These are phyloP conservation scores for Aplysia californica DNA, from an alignment of 1,140 invertebrate species.

Conservation along the genomic window DNA sequence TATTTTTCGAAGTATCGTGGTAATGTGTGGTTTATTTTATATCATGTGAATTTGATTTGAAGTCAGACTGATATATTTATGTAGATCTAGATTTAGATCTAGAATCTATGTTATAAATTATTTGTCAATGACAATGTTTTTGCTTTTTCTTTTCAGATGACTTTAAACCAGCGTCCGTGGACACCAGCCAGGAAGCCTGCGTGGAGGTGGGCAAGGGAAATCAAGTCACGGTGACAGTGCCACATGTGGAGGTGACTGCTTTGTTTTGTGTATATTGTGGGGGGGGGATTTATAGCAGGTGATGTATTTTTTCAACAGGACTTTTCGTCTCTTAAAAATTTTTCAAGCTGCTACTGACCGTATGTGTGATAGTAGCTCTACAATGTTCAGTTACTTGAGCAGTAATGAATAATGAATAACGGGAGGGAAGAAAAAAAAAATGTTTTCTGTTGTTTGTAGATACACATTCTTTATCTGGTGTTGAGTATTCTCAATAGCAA, in stretches of 20 bases:
- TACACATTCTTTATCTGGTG: too few relatives aligned
- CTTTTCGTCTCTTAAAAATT: not conserved
- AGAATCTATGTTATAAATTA: not conserved
- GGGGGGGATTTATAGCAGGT: too few relatives aligned
- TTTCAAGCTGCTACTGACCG: too few relatives aligned
- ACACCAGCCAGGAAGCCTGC: slow-evolving; percentile 87
- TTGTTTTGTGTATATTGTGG: too few relatives aligned
- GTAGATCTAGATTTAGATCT: not conserved
- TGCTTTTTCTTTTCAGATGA: slow-evolving; percentile 72
- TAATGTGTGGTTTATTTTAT: not conserved
- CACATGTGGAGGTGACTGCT: slow-evolving; percentile 84
- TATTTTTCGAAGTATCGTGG: not conserved
- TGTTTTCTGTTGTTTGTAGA: too few relatives aligned
- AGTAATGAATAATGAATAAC: too few relatives aligned
- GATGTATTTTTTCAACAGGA: not conserved
- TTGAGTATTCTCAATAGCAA: too few relatives aligned
- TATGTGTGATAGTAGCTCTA: too few relatives aligned
- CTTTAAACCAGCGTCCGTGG: slow-evolving; percentile 96
- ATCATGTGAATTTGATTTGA: not conserved
- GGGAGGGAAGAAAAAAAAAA: too few relatives aligned
- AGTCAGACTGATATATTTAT: not conserved
- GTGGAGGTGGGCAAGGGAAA: slow-evolving; percentile 89
- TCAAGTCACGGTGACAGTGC: slow-evolving; percentile 90
- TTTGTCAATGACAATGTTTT: not conserved
- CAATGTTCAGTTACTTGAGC: too few relatives aligned